These are phyloP conservation scores for Leptatherina wallacei DNA, from an alignment of 2,797 vertebrate genomes.

Conservation along the genomic window DNA sequence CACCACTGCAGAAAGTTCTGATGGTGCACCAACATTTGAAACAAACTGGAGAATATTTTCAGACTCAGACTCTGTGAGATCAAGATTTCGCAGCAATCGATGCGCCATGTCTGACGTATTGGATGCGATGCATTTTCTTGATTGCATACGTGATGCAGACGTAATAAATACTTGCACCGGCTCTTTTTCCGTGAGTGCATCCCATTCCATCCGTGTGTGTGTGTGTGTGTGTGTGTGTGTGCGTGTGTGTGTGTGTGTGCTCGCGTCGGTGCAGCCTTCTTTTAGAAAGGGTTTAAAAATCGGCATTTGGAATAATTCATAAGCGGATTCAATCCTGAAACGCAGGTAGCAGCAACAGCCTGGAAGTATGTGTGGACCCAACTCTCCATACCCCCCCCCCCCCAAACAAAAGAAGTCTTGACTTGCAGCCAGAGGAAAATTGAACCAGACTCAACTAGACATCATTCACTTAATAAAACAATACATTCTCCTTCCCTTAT, in stretches of 20 bases:
- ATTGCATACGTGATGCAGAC: slow-evolving; percentile 20
- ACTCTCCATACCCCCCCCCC: slow-evolving; percentile 29
- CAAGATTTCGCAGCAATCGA: slow-evolving; percentile 8
- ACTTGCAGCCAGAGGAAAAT: slow-evolving; percentile 54
- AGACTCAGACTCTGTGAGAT: slow-evolving; percentile 6
- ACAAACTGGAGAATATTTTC: background rate
- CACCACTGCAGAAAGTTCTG: background rate
- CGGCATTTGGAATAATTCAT: slow-evolving; percentile 61
- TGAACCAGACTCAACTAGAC: slow-evolving; percentile 51
- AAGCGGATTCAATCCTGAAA: slow-evolving; percentile 40
- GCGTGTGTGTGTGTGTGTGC: background rate
- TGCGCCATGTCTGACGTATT: slow-evolving; percentile 6
- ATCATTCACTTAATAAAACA: slow-evolving; percentile 70
- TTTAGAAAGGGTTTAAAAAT: slow-evolving; percentile 29
- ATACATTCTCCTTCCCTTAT: slow-evolving; percentile 32
- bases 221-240: too few relatives aligned
- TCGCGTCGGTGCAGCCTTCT: slow-evolving; percentile 6
- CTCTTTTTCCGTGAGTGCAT: slow-evolving; percentile 12
- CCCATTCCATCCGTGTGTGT: slow-evolving; percentile 10
- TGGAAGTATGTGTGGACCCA: slow-evolving; percentile 39
- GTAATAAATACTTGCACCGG: slow-evolving; percentile 18
- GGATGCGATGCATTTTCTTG: slow-evolving; percentile 26
- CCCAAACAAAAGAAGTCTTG: slow-evolving; percentile 21
- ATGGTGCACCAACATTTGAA: slow-evolving; percentile 7
- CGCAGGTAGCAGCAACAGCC: slow-evolving; percentile 28